Evolutionary conservation across 2,888 invertebrate genomes (phyloP).

Genomic region (Eristalis intricaria): DNA sequence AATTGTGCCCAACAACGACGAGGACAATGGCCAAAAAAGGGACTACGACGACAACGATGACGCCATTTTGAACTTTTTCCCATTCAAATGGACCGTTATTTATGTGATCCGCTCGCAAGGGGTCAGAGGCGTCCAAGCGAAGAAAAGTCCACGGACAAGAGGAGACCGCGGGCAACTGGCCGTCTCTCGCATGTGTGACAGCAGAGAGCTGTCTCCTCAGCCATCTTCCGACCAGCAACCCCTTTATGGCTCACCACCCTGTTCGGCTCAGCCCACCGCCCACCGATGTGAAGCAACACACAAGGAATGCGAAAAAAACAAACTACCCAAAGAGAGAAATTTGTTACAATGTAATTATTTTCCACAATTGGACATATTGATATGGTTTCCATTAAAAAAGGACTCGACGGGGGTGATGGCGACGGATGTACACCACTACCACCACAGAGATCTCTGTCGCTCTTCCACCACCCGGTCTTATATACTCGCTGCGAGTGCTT

Average conservation of each 20-base stretch:
- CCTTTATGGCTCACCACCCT: neutral
- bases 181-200: slow-evolving; percentile 45
- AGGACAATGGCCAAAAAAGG: slow-evolving; percentile 11
- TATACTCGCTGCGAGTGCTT: slow-evolving; percentile 32
- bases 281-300: slow-evolving; percentile 21
- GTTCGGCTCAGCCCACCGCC: neutral
- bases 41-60: slow-evolving; percentile 51
- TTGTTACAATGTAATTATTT: slow-evolving; percentile 82
- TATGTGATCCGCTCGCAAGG: slow-evolving; percentile 57
- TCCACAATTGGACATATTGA: slow-evolving; percentile 82
- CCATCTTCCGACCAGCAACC: neutral
- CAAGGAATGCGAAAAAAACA: slow-evolving; percentile 31
- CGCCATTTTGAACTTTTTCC: slow-evolving; percentile 74
- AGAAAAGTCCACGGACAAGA: slow-evolving; percentile 29
- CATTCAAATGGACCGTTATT: slow-evolving; percentile 70
- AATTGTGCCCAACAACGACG: slow-evolving; percentile 38
- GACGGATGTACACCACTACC: slow-evolving; percentile 31
- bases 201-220: slow-evolving; percentile 8
- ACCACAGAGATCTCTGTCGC: neutral
- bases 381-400: slow-evolving; percentile 77
- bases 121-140: slow-evolving; percentile 50
- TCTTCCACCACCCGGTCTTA: slow-evolving; percentile 3
- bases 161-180: slow-evolving; percentile 4
- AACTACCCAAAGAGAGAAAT: slow-evolving; percentile 76
- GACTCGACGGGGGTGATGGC: slow-evolving; percentile 40